Conservation (phyloP, 2,113 vertebrate genomes). For the Cololabis saira region DNA sequence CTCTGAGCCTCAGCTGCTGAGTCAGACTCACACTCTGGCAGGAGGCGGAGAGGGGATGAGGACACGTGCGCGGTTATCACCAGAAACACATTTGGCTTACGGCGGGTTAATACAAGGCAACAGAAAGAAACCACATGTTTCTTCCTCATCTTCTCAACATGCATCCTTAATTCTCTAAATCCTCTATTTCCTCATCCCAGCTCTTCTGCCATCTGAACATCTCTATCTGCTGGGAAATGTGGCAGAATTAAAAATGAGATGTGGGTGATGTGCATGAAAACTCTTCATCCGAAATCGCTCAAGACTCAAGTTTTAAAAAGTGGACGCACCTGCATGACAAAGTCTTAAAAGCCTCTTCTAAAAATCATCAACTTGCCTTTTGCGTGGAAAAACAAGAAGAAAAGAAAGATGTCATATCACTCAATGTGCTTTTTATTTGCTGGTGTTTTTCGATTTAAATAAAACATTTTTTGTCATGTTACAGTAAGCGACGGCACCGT, state of each 20-base stretch:
- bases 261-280: background rate
- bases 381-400: no score
- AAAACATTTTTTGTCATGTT: no score
- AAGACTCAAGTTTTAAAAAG: slow-evolving; percentile 3
- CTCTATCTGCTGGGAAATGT: background rate
- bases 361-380: no score
- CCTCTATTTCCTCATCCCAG: no score
- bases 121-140: background rate
- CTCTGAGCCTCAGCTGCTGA: slow-evolving; percentile 58
- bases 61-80: slow-evolving; percentile 6
- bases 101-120: no score
- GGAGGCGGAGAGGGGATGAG: background rate
- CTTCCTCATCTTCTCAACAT: background rate
- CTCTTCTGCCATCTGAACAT: background rate
- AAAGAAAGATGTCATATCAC: no score
- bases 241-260: background rate
- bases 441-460: no score
- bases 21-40: slow-evolving; percentile 43
- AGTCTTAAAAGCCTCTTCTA: no score
- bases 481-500: slow-evolving; percentile 8
- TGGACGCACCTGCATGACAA: no score
- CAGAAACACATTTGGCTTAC: slow-evolving; percentile 17
- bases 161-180: no score
- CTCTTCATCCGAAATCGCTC: background rate
- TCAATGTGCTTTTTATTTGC: no score